Conservation (phyloP, 1,140 invertebrate species). For the Drosophila repleta region DNA sequence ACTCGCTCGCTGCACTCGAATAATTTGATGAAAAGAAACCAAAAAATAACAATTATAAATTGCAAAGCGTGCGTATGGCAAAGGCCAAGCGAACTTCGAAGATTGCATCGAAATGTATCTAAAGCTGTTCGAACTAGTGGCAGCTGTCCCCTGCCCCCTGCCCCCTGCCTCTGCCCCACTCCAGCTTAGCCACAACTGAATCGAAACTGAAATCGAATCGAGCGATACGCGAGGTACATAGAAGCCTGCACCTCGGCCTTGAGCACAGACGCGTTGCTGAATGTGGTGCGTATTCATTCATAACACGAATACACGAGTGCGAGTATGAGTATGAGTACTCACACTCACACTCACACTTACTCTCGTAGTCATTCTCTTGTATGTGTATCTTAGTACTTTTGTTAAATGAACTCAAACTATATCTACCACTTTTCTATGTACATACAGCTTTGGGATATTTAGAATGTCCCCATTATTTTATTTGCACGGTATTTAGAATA, state of each 20-base stretch:
- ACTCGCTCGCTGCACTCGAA: conserved; percentile 11
- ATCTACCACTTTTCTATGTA: too few species aligned
- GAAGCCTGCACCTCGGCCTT: conserved; percentile 76
- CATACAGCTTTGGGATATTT: too few species aligned
- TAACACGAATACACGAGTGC: too few species aligned
- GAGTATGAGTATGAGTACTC: too few species aligned
- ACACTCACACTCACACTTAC: too few species aligned
- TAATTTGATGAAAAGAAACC: conserved; percentile 46
- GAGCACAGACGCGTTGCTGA: conserved; percentile 50
- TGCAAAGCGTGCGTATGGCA: conserved; percentile 50
- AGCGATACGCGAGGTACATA: conserved; percentile 61
- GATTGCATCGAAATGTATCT: conserved; percentile 13
- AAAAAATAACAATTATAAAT: background rate
- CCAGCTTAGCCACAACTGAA: conserved; percentile 47
- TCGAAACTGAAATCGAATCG: conserved; percentile 28
- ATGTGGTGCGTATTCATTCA: conserved; percentile 16
- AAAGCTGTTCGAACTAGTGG: conserved; percentile 6
- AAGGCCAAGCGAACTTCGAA: conserved; percentile 51
- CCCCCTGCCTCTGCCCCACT: too few species aligned
- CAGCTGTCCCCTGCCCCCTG: too few species aligned
- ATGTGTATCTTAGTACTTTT: too few species aligned
- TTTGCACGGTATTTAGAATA: too few species aligned
- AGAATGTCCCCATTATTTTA: too few species aligned
- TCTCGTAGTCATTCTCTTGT: too few species aligned
- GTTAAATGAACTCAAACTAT: too few species aligned